Percentiles rank a stretch among this genome's conserved stretches.
Conservation (phyloP, 1,140 invertebrate species). For the Tribolium madens region DNA sequence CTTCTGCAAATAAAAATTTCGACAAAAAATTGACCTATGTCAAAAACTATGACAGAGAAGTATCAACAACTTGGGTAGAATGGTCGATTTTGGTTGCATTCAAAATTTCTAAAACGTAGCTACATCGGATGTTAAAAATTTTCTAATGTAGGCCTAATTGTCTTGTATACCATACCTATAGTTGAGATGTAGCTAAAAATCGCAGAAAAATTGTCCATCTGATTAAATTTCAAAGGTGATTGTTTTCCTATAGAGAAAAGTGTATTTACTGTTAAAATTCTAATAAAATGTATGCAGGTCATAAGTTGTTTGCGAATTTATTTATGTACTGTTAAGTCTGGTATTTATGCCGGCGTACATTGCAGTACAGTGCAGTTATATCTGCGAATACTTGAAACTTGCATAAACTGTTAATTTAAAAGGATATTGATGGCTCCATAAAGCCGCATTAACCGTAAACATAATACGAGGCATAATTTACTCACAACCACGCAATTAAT, state of each 20-base stretch:
- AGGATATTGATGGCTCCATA: conserved; percentile 40
- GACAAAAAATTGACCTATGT: no score
- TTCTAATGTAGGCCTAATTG: no score
- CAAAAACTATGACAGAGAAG: no score
- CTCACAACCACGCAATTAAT: conserved; percentile 31
- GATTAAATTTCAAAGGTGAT: neutral
- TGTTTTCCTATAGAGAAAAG: neutral
- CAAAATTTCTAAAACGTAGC: no score
- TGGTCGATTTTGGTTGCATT: no score
- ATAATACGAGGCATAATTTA: conserved; percentile 38
- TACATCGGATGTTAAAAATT: no score
- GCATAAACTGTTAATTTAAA: conserved; percentile 34
- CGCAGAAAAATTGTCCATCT: neutral
- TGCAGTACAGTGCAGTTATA: conserved; percentile 36
- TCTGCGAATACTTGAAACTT: conserved; percentile 38
- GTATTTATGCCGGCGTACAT: conserved; percentile 3
- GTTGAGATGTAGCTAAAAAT: neutral
- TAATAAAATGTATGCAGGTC: neutral
- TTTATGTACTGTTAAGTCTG: conserved; percentile 24
- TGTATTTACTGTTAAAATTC: neutral
- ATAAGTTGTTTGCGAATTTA: neutral
- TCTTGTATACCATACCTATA: no score
- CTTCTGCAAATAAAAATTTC: no score
- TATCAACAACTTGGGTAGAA: no score
- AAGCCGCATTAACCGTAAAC: conserved; percentile 43